Conservation (phyloP, 1,140 invertebrate species). For the Bombus superbus region DNA sequence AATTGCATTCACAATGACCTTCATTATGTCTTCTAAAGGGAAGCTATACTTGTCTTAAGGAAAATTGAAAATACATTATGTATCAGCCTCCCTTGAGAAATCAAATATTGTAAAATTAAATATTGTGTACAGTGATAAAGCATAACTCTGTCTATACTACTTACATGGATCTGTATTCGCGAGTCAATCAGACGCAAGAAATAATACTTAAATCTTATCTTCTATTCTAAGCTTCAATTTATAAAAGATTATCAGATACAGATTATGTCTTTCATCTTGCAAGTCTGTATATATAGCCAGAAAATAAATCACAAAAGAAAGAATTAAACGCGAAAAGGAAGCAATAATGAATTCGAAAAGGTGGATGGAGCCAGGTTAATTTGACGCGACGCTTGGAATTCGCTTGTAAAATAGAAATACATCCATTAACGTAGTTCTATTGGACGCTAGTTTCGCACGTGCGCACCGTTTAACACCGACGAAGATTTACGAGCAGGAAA, state of each 20-base stretch:
- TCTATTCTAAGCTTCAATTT: not conserved
- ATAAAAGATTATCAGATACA: not conserved
- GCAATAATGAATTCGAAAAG: not conserved
- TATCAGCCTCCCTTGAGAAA: no score
- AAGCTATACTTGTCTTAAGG: no score
- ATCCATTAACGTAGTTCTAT: not conserved
- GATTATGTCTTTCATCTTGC: not conserved
- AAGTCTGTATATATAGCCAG: no score
- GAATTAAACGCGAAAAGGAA: not conserved
- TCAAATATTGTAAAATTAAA: no score
- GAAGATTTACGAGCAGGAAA: conserved; percentile 11
- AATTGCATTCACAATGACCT: no score
- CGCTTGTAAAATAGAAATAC: not conserved
- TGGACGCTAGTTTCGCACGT: not conserved
- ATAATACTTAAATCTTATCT: no score
- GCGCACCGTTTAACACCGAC: not conserved
- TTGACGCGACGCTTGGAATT: not conserved
- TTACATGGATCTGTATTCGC: no score
- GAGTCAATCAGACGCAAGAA: no score
- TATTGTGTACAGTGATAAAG: no score
- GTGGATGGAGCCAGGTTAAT: not conserved
- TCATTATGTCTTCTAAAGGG: no score
- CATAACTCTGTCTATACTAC: no score
- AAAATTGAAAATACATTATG: no score
- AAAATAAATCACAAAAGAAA: not conserved